A percentile compares a stretch with the other conserved stretches of the same genome.
These are phyloP conservation scores for Sisor rabdophorus DNA, from an alignment of 2,113 vertebrate genomes.

Conservation along the genomic window DNA sequence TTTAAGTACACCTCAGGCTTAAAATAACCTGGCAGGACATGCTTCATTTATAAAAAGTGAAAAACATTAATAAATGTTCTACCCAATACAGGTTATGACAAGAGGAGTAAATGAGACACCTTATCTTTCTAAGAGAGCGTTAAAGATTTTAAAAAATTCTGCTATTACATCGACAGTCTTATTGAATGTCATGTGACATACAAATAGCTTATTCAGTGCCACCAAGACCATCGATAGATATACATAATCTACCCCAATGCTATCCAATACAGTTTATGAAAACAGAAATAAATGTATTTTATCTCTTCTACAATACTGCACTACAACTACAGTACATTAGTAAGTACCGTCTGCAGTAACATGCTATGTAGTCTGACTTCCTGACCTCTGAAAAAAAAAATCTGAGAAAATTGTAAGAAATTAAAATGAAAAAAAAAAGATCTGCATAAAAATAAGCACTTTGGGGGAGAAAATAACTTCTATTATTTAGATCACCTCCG, in stretches of 20 bases:
- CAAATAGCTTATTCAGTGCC: background rate
- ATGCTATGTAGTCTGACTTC: background rate
- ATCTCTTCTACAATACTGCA: background rate
- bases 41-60: no score
- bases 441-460: no score
- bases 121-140: background rate
- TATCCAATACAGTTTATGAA: background rate
- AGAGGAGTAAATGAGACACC: background rate
- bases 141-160: no score
- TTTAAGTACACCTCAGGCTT: no score
- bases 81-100: background rate
- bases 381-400: conserved; percentile 3
- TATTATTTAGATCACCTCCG: background rate
- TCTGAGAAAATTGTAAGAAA: no score
- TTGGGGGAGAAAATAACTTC: background rate
- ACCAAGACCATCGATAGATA: no score
- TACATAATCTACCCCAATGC: background rate
- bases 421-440: no score
- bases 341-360: background rate
- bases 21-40: no score
- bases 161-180: no score
- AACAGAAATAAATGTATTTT: background rate
- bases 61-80: no score
- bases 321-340: background rate
- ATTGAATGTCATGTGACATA: background rate